phyloP scores from a whole-genome alignment of 2,888 invertebrate species.

The Hyposoter didymator region DNA sequence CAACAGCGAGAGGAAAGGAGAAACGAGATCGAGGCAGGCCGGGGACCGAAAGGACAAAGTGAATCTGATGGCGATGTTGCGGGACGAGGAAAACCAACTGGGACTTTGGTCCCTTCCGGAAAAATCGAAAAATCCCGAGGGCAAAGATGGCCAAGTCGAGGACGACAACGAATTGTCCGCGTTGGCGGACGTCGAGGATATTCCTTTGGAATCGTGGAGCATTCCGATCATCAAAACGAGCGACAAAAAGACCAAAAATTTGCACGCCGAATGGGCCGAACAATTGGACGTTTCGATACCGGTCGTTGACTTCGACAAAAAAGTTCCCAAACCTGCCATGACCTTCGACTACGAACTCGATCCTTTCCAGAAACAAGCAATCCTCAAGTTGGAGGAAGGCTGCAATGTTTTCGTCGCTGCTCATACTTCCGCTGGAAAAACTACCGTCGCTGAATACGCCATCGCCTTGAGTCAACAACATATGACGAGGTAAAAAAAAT shows the following conservation, averaged over 20 bases:
- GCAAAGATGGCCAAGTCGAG: constrained; percentile 70
- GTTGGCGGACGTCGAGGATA: constrained; percentile 59
- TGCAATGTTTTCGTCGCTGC: constrained; percentile 99
- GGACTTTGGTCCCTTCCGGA: constrained; percentile 81
- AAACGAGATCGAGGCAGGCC: constrained; percentile 40
- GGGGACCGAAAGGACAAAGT: constrained; percentile 78
- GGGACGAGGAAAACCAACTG: constrained; percentile 87
- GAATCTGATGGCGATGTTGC: constrained; percentile 87
- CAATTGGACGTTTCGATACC: constrained; percentile 93
- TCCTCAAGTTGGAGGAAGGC: constrained; percentile 96
- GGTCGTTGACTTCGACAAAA: constrained; percentile 92
- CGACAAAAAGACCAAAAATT: constrained; percentile 83
- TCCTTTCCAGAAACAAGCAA: constrained; percentile 98
- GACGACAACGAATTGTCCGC: constrained; percentile 68
- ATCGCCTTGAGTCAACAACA: constrained; percentile 97
- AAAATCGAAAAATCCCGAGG: constrained; percentile 48
- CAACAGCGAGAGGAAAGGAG: constrained; percentile 10
- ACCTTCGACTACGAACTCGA: constrained; percentile 96
- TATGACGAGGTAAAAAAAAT: constrained; percentile 89
- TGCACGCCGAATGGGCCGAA: constrained; percentile 94
- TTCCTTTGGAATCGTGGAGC: constrained; percentile 75
- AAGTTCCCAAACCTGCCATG: constrained; percentile 93
- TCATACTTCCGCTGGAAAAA: constrained; percentile 99
- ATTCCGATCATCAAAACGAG: constrained; percentile 90
- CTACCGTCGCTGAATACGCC: constrained; percentile 99